Base-by-base conservation (phyloP, 2,113 vertebrate species). In the Grantiella picta region DNA sequence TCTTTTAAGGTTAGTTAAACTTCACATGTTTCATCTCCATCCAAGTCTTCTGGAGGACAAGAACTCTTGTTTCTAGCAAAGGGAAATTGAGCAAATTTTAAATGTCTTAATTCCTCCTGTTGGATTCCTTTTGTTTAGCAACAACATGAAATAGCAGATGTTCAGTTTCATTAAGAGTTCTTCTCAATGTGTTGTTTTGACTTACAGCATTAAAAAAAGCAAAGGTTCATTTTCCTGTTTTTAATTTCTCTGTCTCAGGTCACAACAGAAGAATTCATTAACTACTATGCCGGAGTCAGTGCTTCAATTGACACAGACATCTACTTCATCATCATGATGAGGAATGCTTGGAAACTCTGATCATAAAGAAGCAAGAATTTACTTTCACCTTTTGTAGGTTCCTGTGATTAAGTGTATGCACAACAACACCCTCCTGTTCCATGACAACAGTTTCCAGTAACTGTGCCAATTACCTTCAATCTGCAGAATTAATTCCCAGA, bases 291-390 rank as follows among this genome's bases (percentile, higher is more conserved):
- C 2, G 99, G 99, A 12, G 99, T 99, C 95, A 99, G 99, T 0
- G 99, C 99, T 12, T 99, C 99, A 53, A 98, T 99, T 16, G 99
- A 99, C 94, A 99, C 98, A 0, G 99, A 99, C 27, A 94, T 98
- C 66, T 99, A 99, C 97, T 99, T 99, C 68, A 99, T 99, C 33
- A 3, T 99, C 71, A 99, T 99, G 99, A 99, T 99, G 99, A 99
- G 89, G 86, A 99, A 97, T 0, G 98, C 99, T 59, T 99, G 99
- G 99, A 99, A 97, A 93, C 97, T 99, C 42, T 98, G 90, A 97
- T 83, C 21, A 40, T 77, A 94, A 83, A 59, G 52, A 50, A 89
- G 16, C 11, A 33, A 89, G 72, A 78, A 35, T 53, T 35, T 56
- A 61, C 38, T 75, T 54, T 31, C 14, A 59, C n/a, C 7, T 75